phyloP scores from a whole-genome alignment of 2,888 invertebrate genomes.

The Cephus rjabovi region DNA sequence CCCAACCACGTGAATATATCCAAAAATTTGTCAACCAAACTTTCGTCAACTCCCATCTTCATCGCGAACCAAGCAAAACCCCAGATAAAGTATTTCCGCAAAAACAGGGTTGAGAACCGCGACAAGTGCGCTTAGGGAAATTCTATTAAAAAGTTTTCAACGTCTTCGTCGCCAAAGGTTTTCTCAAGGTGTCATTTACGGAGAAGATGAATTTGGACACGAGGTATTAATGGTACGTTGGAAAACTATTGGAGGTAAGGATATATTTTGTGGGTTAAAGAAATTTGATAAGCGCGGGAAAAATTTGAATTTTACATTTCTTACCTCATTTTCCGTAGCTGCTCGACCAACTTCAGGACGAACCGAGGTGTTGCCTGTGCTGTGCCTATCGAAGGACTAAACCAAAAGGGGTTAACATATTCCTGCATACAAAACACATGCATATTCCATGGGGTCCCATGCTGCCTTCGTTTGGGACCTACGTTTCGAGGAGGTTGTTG shows the following conservation, averaged over 20 bases:
- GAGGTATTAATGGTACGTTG: accelerated
- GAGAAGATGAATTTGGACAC: neutral
- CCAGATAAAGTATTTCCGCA: neutral
- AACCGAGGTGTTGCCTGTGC: conserved; percentile 58
- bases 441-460: conserved; percentile 54
- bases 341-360: neutral
- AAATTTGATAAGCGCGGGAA: too few relatives aligned
- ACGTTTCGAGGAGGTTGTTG: conserved; percentile 4
- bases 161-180: conserved; percentile 11
- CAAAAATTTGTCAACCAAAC: neutral
- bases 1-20: neutral
- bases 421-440: conserved; percentile 62
- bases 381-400: conserved; percentile 64
- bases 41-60: neutral
- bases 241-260: too few relatives aligned
- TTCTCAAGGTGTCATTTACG: neutral
- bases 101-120: neutral
- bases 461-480: conserved; percentile 30
- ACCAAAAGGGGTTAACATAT: conserved; percentile 63
- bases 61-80: neutral
- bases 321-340: neutral
- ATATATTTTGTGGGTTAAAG: neutral
- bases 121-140: conserved; percentile 23
- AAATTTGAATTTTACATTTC: neutral
- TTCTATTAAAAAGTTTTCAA: conserved; percentile 40